phyloP scores from a whole-genome alignment of 2,797 vertebrate species.

The Silurus lanzhouensis region DNA sequence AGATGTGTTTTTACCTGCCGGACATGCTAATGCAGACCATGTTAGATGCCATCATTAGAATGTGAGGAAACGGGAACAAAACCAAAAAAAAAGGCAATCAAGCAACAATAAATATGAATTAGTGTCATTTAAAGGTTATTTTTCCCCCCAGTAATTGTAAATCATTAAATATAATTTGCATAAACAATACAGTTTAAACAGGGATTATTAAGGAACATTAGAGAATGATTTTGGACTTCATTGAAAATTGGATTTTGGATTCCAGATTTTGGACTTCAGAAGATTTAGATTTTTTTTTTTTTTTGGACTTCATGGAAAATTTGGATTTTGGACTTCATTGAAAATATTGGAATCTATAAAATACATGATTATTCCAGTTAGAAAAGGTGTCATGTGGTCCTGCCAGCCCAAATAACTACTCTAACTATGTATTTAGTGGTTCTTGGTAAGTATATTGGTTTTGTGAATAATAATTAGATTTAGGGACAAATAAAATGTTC shows the following conservation, averaged over 20 bases:
- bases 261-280: too few relatives aligned
- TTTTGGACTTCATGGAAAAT: too few relatives aligned
- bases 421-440: too few relatives aligned
- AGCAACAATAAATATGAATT: not conserved
- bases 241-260: too few relatives aligned
- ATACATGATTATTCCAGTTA: not conserved
- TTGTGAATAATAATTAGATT: too few relatives aligned
- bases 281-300: too few relatives aligned
- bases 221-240: too few relatives aligned
- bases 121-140: not conserved
- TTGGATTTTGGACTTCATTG: not conserved
- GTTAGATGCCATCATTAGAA: slow-evolving; percentile 21
- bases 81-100: not conserved
- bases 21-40: slow-evolving; percentile 38
- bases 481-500: too few relatives aligned
- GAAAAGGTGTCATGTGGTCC: not conserved
- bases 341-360: not conserved
- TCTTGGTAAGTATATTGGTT: too few relatives aligned
- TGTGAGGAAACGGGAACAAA: slow-evolving; percentile 7
- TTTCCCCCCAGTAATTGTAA: not conserved
- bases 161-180: not conserved
- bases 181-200: not conserved
- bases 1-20: slow-evolving; percentile 43
- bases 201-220: not conserved
- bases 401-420: too few relatives aligned